Base-by-base conservation (phyloP, 2,888 invertebrate genomes). In the Deilephila elpenor region DNA sequence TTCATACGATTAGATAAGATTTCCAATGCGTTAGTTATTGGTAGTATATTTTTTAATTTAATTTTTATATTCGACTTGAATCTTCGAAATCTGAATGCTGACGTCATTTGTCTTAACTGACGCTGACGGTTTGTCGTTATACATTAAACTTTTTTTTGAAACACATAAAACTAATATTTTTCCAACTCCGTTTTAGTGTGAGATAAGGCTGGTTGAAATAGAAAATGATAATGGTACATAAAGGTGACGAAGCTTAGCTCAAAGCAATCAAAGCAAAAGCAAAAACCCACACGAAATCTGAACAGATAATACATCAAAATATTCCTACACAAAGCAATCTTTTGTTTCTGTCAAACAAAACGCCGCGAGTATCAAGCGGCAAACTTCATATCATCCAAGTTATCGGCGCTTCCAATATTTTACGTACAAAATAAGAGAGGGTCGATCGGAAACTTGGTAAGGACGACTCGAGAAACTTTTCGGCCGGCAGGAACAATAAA, bases 401-500 rank as follows among this genome's bases (percentile, higher is more conserved):
- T 91, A 88, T 88, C 76, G 75, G 77, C 74, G 56, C 72, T 71
- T 75, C 77, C 79, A 78, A 78, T 78, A 78, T 77, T 78, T 77
- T 78, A 78, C 67, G 67, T 76, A 78, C 75, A 76, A 76, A 67
- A 75, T 78, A 70, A 71, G 60, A 70, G 74, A 71, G 74, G 74
- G 74, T 71, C 62, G 74, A 67, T 73, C 20, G 61, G 32, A 67
- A 74, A 74, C 77, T 77, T 76, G 3, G 70, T 71, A 73, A 76
- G 73, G 80, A 78, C 78, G 78, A 76, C 73, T 76, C 78, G 20
- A 20, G 14, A 73, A 73, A 73, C 59, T 78, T 77, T 80, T 78
- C 78, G 80, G 83, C 81, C 82, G 82, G 86, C 88, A 80, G 82
- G 86, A 88, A 91, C 91, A 93, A 94, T 94, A 93, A 94, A 94